These are phyloP conservation scores for Ciconia stormi DNA, from an alignment of 2,113 vertebrate species.

Conservation along the genomic window DNA sequence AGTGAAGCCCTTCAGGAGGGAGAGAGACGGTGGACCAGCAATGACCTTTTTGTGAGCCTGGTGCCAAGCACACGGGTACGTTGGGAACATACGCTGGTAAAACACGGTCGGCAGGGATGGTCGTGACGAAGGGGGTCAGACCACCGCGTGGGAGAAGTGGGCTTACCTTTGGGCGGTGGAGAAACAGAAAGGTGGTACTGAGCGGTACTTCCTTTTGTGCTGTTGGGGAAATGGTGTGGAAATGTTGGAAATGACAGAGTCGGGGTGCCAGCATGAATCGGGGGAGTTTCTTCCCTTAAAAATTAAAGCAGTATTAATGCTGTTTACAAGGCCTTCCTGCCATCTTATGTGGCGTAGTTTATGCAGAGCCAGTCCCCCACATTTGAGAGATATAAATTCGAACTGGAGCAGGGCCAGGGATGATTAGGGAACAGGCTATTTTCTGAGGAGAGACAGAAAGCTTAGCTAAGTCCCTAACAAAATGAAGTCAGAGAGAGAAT, in stretches of 20 bases:
- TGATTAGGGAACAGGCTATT: background rate
- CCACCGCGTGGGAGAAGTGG: fast-evolving
- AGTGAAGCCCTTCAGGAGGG: background rate
- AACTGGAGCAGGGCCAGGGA: background rate
- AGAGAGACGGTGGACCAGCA: background rate
- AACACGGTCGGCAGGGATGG: fast-evolving
- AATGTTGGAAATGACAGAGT: background rate
- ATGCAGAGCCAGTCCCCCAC: background rate
- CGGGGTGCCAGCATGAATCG: background rate
- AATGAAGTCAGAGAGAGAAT: background rate
- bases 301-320: background rate
- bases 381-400: background rate
- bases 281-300: background rate
- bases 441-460: conserved; percentile 7
- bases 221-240: no score
- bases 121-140: background rate
- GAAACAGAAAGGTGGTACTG: background rate
- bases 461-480: background rate
- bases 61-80: fast-evolving
- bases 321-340: background rate
- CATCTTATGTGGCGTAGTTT: background rate
- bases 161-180: background rate
- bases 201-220: background rate
- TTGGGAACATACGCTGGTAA: fast-evolving
- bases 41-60: background rate